These are phyloP conservation scores for Keiferia lycopersicella DNA, from an alignment of 2,888 invertebrate genomes.

Conservation along the genomic window DNA sequence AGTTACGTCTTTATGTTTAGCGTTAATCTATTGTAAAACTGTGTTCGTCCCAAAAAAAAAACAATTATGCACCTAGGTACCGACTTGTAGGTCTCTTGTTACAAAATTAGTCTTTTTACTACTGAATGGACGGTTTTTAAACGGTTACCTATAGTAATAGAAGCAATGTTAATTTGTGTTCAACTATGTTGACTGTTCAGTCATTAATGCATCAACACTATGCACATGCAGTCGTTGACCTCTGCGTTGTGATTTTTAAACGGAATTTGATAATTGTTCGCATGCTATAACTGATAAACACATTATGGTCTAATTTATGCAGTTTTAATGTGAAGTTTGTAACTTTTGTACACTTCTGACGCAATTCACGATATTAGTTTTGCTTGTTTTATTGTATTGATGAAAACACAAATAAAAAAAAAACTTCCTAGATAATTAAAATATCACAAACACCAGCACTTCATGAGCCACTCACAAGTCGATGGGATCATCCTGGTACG, in stretches of 20 bases:
- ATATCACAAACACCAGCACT: not conserved
- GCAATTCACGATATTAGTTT: not conserved
- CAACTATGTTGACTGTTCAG: not conserved
- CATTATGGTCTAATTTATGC: not conserved
- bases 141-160: not conserved
- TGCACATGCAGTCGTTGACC: slow-evolving; percentile 44
- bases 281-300: not conserved
- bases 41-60: too few relatives aligned
- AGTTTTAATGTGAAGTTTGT: not conserved
- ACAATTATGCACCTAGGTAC: too few relatives aligned
- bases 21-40: too few relatives aligned
- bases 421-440: not conserved
- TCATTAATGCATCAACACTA: slow-evolving; percentile 28
- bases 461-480: slow-evolving; percentile 64
- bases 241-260: not conserved
- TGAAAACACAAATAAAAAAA: not conserved
- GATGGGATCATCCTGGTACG: slow-evolving; percentile 65
- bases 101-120: too few relatives aligned
- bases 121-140: not conserved
- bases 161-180: not conserved
- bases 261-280: slow-evolving; percentile 20
- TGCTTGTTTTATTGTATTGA: not conserved
- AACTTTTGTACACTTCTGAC: not conserved
- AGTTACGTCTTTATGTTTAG: too few relatives aligned
- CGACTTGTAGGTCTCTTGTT: too few relatives aligned